Conservation (phyloP, 2,888 invertebrate genomes). For the Drosophila multiciliata region DNA sequence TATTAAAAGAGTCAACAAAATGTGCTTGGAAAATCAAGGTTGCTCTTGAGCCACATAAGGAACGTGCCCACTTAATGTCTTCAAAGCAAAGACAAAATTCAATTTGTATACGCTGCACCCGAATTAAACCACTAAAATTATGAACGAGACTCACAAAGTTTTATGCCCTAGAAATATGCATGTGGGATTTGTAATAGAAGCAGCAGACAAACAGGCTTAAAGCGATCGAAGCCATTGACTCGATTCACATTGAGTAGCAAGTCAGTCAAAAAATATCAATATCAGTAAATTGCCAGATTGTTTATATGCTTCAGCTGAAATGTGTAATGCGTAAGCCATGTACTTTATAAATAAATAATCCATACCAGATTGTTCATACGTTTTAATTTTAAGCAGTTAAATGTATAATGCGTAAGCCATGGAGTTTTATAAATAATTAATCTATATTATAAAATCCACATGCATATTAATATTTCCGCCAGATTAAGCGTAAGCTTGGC, state of each 20-base stretch:
- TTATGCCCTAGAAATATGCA: neutral
- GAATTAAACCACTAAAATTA: neutral
- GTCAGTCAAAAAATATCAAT: neutral
- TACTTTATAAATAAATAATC: neutral
- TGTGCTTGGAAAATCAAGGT: constrained; percentile 75
- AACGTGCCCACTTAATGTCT: constrained; percentile 62
- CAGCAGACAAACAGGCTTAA: neutral
- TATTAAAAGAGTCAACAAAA: constrained; percentile 53
- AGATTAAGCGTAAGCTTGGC: constrained; percentile 13
- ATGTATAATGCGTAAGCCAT: neutral
- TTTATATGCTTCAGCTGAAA: neutral
- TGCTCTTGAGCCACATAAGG: constrained; percentile 63
- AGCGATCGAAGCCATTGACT: neutral
- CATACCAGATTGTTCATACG: neutral
- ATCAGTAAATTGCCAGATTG: neutral
- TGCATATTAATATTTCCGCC: neutral
- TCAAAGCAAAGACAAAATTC: constrained; percentile 35
- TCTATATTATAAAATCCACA: neutral
- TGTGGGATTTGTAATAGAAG: neutral
- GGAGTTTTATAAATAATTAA: neutral
- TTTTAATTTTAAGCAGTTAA: too few species aligned
- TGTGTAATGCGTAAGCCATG: neutral
- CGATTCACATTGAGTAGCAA: neutral
- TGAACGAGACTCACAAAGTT: neutral
- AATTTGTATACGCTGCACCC: constrained; percentile 3